Evolutionary conservation across 1,140 invertebrate genomes (phyloP).

Genomic region (Plodia interpunctella): DNA sequence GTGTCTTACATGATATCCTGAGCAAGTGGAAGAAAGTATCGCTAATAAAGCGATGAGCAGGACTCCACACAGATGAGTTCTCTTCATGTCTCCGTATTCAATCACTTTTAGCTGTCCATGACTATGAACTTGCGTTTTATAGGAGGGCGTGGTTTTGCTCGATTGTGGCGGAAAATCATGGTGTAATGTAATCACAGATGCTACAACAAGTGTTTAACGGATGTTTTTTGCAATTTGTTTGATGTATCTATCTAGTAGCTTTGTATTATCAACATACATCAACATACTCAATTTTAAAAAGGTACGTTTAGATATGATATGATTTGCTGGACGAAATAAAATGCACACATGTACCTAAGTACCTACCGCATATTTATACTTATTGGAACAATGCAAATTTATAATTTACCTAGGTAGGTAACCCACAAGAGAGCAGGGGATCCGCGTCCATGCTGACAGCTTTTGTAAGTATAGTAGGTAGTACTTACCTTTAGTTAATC

Average conservation of each 20-base stretch:
- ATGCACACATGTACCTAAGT: no score
- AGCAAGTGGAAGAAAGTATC: conserved; percentile 23
- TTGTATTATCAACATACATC: neutral
- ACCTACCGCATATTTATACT: no score
- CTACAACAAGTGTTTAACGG: conserved; percentile 10
- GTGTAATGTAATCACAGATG: conserved; percentile 41
- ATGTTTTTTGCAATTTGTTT: neutral
- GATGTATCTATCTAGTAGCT: neutral
- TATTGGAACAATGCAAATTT: no score
- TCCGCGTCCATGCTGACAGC: no score
- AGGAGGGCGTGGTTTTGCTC: conserved; percentile 54
- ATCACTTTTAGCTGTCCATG: conserved; percentile 45
- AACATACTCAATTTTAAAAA: no score
- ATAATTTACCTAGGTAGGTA: no score
- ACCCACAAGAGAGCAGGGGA: no score
- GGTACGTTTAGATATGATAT: no score
- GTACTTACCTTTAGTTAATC: no score
- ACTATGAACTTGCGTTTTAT: conserved; percentile 71
- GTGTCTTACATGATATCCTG: conserved; percentile 28
- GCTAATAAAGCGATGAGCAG: conserved; percentile 24
- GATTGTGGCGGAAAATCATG: conserved; percentile 50
- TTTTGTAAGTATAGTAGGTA: no score
- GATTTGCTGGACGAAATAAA: no score
- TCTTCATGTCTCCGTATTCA: conserved; percentile 41
- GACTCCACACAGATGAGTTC: conserved; percentile 15